Conservation (phyloP, 2,888 invertebrate genomes). For the Dorcus hopei region DNA sequence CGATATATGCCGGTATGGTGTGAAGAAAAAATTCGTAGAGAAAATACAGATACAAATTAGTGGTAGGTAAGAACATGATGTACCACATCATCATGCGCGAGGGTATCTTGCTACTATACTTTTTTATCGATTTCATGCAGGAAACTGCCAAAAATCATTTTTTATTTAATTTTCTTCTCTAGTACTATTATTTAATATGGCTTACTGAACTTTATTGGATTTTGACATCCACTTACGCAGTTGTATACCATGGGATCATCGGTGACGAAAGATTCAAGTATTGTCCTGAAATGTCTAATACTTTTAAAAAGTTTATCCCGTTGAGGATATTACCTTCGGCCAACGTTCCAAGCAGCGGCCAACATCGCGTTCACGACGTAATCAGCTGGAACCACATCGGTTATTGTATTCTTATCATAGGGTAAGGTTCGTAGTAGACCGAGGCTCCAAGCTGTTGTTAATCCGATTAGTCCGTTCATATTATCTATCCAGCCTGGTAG, state of each 20-base stretch:
- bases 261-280: too few species aligned
- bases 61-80: conserved; percentile 61
- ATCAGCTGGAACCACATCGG: conserved; percentile 72
- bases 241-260: conserved; percentile 69
- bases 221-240: conserved; percentile 78
- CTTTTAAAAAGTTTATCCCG: too few species aligned
- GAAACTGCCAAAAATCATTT: conserved; percentile 16
- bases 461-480: conserved; percentile 72
- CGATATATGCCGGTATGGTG: conserved; percentile 56
- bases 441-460: conserved; percentile 68
- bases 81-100: conserved; percentile 60
- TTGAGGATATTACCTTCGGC: too few species aligned
- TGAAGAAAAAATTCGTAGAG: conserved; percentile 60
- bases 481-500: conserved; percentile 72
- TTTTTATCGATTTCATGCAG: conserved; percentile 40
- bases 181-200: conserved; percentile 22
- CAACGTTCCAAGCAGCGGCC: conserved; percentile 56
- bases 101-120: conserved; percentile 59
- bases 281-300: too few species aligned
- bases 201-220: conserved; percentile 76
- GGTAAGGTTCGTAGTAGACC: conserved; percentile 73
- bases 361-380: conserved; percentile 60
- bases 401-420: conserved; percentile 66
- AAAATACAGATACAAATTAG: conserved; percentile 54
- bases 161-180: background rate